Conservation (phyloP, 2,888 invertebrate genomes). For the Nomada ruficornis region DNA sequence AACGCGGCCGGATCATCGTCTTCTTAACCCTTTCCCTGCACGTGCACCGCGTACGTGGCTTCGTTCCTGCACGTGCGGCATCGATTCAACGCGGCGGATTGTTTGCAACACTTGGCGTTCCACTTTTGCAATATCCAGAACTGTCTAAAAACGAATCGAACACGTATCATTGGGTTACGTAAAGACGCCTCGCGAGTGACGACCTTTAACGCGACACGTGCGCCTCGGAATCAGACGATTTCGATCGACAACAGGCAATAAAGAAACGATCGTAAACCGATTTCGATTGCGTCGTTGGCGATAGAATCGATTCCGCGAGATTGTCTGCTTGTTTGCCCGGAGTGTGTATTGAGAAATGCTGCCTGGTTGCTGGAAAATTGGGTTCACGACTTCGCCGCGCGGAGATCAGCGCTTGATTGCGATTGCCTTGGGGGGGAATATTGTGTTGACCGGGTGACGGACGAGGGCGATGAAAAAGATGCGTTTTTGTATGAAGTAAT, state of each 20-base stretch:
- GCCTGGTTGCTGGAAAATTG: background rate
- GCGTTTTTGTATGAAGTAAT: too few relatives aligned
- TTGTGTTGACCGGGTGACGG: too few relatives aligned
- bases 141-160: constrained; percentile 9
- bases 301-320: constrained; percentile 19
- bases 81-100: constrained; percentile 7
- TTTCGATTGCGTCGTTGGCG: constrained; percentile 13
- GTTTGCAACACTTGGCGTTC: background rate
- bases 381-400: background rate
- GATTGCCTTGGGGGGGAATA: too few relatives aligned
- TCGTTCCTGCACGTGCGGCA: constrained; percentile 7
- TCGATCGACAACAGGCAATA: constrained; percentile 18
- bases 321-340: constrained; percentile 4
- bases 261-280: constrained; percentile 31
- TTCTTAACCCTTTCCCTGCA: background rate
- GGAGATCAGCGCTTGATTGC: too few relatives aligned
- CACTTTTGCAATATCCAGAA: background rate
- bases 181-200: background rate
- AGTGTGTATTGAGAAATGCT: background rate
- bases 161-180: constrained; percentile 23
- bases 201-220: constrained; percentile 22
- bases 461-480: too few relatives aligned
- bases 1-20: constrained; percentile 26
- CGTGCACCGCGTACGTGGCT: constrained; percentile 3
- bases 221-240: constrained; percentile 1